These are phyloP conservation scores for Patella pellucida DNA, from an alignment of 2,888 invertebrate species.

Conservation along the genomic window DNA sequence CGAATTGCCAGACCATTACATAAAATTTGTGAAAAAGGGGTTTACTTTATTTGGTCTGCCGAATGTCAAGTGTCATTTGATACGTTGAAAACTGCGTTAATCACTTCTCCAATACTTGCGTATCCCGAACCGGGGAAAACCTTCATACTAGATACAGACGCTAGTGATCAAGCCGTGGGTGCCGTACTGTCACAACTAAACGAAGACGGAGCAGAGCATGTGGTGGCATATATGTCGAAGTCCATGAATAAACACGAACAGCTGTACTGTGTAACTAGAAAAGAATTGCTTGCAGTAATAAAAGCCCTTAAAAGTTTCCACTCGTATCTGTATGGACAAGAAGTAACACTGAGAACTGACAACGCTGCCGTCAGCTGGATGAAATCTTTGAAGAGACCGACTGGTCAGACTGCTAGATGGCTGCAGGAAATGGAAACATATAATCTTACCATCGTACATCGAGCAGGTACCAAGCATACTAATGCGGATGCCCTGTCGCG, in stretches of 20 bases:
- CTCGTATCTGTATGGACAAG: background rate
- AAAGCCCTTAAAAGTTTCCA: background rate
- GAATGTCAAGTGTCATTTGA: background rate
- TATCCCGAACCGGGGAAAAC: background rate
- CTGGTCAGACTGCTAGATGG: background rate
- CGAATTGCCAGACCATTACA: background rate
- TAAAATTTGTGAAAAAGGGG: background rate
- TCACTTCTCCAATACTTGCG: background rate
- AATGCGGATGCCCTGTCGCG: background rate
- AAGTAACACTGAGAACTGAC: background rate
- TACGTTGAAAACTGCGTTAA: background rate
- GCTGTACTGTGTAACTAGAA: background rate
- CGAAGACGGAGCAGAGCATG: background rate
- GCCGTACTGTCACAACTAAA: background rate
- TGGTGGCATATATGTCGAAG: too few species aligned
- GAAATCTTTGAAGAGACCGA: background rate
- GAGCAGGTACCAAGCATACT: background rate
- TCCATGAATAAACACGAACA: too few species aligned
- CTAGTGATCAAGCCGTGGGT: background rate
- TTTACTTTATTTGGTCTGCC: background rate
- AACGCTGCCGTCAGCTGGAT: background rate
- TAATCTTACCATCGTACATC: background rate
- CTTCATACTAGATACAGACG: background rate
- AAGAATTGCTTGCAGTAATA: background rate
- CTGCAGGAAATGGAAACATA: background rate